Base-by-base conservation (phyloP, 2,888 invertebrate species). In the Sphecodes monilicornis region DNA sequence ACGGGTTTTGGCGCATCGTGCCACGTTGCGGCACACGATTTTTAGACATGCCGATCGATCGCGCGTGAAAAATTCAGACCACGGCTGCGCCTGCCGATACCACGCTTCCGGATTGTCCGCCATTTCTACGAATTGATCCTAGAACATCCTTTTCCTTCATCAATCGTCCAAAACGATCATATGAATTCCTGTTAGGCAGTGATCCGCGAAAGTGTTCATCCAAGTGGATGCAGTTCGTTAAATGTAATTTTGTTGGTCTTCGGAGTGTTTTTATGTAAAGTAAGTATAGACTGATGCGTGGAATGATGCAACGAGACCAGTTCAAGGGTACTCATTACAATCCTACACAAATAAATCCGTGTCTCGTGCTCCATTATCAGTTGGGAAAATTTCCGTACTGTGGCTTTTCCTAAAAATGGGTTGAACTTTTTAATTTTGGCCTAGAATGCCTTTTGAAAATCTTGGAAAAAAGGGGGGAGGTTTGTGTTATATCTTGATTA, bases 21-120 rank as follows among this genome's bases (percentile, higher is more conserved):
- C 66, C 46, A 50, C 75, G 46, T 64, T 66, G 75, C 75, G 66
- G 75, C 66, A 50, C 46, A 29, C 64, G 75, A 66, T 75, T 64
- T 75, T 36, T 18, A 16, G 46, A 36, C 43, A n/a, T 29, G 50
- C 64, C 50, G 77, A 64, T 64, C 64, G 36, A 69, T 76, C 68
- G 43, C 22, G 26, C 46, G 41, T 70, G 70, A 70, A 70, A 70
- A 70, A 70, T 77, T 75, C 29, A 74, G 46, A 39, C 11, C 1
- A 26, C 39, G 60, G 32, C 74, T 64, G 64, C 74, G 73, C 73
- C 71, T 26, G 54, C 36, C 18, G 26, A 32, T 22, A 36, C 36
- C 18, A 29, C 2, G 26, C 60, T 60, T 41, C 41, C 60, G 41
- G 22, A 60, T 29, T 18, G 26, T 29, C 16, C 26, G 39, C 10